phyloP scores from a whole-genome alignment of 2,797 vertebrate species.

The Salarias fasciatus region DNA sequence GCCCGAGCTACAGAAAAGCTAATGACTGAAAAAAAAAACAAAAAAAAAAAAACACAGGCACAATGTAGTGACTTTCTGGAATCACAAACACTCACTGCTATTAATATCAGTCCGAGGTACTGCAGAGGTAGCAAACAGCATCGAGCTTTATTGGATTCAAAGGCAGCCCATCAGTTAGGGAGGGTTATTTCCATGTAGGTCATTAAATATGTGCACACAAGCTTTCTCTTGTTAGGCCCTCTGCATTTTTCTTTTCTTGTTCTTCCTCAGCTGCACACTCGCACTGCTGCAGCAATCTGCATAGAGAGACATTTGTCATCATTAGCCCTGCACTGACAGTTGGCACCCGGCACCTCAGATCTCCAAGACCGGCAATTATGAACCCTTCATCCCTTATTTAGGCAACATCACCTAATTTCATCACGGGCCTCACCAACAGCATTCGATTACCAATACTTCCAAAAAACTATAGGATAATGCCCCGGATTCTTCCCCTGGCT shows the following conservation, averaged over 20 bases:
- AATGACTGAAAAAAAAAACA: constrained; percentile 24
- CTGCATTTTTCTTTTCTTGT: constrained; percentile 62
- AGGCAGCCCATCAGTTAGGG: constrained; percentile 46
- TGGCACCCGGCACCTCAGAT: constrained; percentile 96
- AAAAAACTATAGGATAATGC: constrained; percentile 43
- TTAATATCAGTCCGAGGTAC: constrained; percentile 37
- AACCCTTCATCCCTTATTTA: constrained; percentile 90
- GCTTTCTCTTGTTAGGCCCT: constrained; percentile 66
- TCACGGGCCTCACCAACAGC: constrained; percentile 72
- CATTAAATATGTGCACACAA: constrained; percentile 73
- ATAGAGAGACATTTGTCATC: constrained; percentile 99
- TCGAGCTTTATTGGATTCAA: constrained; percentile 48
- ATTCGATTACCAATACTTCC: constrained; percentile 75
- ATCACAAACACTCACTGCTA: constrained; percentile 12
- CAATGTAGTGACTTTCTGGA: neutral
- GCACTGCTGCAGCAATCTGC: constrained; percentile 90
- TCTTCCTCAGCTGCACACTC: constrained; percentile 80
- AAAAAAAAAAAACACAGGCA: constrained; percentile 27
- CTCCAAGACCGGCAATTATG: constrained; percentile 93
- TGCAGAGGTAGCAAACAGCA: constrained; percentile 37
- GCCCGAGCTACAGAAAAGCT: constrained; percentile 12
- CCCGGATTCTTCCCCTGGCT: constrained; percentile 29
- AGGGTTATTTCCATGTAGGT: constrained; percentile 71
- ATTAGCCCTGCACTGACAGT: constrained; percentile 99
- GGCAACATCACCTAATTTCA: constrained; percentile 86